A percentile compares a stretch with the other conserved stretches of the same genome.
Conservation (phyloP, 2,797 vertebrate genomes). For the Acanthornis magna region DNA sequence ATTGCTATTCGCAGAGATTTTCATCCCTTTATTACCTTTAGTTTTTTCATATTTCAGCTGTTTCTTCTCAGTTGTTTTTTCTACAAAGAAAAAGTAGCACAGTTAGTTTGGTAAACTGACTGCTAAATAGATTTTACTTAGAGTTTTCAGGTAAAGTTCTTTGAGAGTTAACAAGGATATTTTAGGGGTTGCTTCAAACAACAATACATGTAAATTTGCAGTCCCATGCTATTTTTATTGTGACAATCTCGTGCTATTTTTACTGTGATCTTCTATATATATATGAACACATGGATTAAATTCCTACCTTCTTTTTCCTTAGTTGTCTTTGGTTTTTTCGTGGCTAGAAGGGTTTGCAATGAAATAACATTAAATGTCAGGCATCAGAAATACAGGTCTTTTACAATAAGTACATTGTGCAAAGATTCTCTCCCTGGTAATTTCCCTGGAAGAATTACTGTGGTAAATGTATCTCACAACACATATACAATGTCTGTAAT, state of each 20-base stretch:
- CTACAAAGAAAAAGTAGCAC: conserved; percentile 7
- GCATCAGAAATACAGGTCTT: not conserved
- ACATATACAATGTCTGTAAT: not conserved
- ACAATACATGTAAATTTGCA: not conserved
- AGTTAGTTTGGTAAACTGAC: not conserved
- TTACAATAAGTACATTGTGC: not conserved
- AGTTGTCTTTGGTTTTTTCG: conserved; percentile 55
- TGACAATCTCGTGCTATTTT: not conserved
- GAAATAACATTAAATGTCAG: not conserved
- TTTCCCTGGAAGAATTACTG: not conserved
- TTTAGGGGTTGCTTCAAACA: not conserved
- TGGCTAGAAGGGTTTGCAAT: conserved; percentile 38
- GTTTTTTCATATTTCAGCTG: conserved; percentile 45
- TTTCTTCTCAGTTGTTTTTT: conserved; percentile 44
- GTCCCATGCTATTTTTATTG: not conserved
- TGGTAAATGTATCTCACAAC: not conserved
- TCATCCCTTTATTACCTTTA: conserved; percentile 52
- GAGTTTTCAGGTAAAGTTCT: not conserved
- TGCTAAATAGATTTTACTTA: not conserved
- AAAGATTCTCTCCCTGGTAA: not conserved
- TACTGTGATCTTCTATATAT: not conserved
- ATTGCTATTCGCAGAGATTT: not conserved
- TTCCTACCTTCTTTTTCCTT: conserved; percentile 72
- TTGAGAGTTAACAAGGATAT: not conserved
- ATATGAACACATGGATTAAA: not conserved